A percentile compares a stretch with the other conserved stretches of the same genome.
phyloP scores from a whole-genome alignment of 2,888 invertebrate genomes.

The Diarsia dahlii region DNA sequence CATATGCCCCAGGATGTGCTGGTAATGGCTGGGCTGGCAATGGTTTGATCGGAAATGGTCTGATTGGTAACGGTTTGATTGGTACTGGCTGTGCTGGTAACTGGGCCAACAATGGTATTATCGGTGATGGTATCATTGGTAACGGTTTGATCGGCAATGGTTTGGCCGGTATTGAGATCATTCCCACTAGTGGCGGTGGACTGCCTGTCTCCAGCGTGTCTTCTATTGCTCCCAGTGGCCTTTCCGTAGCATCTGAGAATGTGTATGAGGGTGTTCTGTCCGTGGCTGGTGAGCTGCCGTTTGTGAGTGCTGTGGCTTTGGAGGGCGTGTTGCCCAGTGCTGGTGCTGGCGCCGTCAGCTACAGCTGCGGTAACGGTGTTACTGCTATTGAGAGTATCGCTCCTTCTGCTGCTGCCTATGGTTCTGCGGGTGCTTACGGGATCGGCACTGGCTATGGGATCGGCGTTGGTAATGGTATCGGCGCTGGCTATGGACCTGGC shows the following conservation, averaged over 20 bases:
- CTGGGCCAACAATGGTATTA: not conserved
- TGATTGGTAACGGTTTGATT: not conserved
- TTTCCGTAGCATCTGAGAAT: constrained; percentile 58
- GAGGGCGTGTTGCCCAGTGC: constrained; percentile 37
- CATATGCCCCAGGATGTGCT: not conserved
- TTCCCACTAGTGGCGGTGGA: constrained; percentile 51
- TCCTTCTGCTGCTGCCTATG: not conserved
- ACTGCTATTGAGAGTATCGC: not conserved
- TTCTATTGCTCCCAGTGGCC: constrained; percentile 46
- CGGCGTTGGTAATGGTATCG: not conserved
- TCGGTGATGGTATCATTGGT: not conserved
- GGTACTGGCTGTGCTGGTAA: not conserved
- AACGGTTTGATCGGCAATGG: constrained; percentile 5
- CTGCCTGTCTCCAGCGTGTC: constrained; percentile 53
- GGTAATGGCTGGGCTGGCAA: not conserved
- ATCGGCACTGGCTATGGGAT: not conserved
- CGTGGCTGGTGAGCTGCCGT: constrained; percentile 53
- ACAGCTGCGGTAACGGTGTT: not conserved
- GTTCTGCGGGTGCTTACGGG: not conserved
- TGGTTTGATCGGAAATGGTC: not conserved
- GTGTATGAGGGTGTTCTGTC: constrained; percentile 50
- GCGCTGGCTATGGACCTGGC: not conserved
- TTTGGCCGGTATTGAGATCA: not conserved
- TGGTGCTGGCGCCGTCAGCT: constrained; percentile 20
- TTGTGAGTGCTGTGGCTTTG: constrained; percentile 42